These are phyloP conservation scores for Drosophila fungiperda DNA, from an alignment of 2,888 invertebrate genomes.

Conservation along the genomic window DNA sequence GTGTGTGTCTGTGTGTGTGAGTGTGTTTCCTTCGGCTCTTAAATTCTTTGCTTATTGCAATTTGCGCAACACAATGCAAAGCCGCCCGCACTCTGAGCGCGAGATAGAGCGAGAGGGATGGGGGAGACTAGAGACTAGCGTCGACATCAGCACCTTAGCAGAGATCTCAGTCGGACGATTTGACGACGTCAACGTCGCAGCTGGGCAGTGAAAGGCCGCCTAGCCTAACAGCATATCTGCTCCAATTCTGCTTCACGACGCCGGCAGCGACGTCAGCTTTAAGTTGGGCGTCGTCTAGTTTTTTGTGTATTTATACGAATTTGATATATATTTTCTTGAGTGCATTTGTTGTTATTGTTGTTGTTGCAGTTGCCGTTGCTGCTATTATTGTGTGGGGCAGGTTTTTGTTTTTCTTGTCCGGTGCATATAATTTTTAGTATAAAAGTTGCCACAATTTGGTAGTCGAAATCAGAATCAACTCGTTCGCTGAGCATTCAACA, in stretches of 20 bases:
- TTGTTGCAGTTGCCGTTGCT: constrained; percentile 22
- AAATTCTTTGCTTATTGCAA: constrained; percentile 76
- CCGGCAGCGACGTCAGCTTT: constrained; percentile 22
- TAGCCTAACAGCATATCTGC: constrained; percentile 47
- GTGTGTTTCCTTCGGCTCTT: constrained; percentile 63
- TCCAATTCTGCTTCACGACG: constrained; percentile 59
- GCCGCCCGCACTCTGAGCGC: constrained; percentile 38
- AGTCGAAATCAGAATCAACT: constrained; percentile 84
- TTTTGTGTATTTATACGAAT: constrained; percentile 65
- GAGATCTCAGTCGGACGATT: constrained; percentile 71
- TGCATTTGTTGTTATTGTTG: constrained; percentile 42
- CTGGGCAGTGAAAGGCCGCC: constrained; percentile 66
- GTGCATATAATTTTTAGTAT: constrained; percentile 75
- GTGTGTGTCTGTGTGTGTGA: constrained; percentile 20
- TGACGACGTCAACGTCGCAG: constrained; percentile 33
- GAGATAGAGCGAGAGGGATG: background rate
- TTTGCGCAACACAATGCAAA: constrained; percentile 73
- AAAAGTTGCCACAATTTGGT: constrained; percentile 83
- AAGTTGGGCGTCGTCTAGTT: constrained; percentile 65
- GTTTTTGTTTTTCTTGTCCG: constrained; percentile 62
- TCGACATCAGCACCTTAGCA: constrained; percentile 53
- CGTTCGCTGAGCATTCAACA: constrained; percentile 84
- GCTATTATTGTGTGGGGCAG: constrained; percentile 61
- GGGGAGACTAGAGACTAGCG: constrained; percentile 28
- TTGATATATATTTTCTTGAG: constrained; percentile 64